Conservation (phyloP, 2,113 vertebrate genomes). For the Nestor notabilis region DNA sequence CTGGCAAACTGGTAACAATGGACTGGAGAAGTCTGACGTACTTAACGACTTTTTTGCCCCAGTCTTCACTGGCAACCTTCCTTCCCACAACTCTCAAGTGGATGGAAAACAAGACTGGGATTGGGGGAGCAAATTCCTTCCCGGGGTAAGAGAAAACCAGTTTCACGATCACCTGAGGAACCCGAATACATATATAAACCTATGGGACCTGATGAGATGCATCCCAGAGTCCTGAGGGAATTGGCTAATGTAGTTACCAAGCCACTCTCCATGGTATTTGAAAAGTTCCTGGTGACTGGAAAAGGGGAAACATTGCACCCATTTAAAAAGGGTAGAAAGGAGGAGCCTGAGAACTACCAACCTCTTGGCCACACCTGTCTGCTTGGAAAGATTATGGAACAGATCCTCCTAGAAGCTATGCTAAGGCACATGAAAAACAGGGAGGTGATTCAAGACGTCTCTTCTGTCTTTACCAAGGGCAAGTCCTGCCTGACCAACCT, state of each 20-base stretch:
- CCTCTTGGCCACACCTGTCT: neutral
- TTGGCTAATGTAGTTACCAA: neutral
- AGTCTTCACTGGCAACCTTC: neutral
- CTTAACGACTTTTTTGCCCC: neutral
- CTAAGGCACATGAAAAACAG: neutral
- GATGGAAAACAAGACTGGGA: neutral
- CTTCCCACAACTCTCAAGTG: neutral
- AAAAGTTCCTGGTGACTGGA: neutral
- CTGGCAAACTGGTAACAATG: neutral
- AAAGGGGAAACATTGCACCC: neutral
- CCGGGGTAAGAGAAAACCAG: neutral
- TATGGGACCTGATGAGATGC: neutral
- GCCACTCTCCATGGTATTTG: neutral
- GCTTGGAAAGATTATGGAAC: neutral
- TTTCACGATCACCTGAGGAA: neutral
- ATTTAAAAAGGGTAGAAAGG: neutral
- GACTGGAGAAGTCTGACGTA: neutral
- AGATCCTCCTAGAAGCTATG: neutral
- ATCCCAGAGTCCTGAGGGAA: neutral
- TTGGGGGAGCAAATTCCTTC: neutral
- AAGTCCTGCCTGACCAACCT: neutral
- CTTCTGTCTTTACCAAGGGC: neutral
- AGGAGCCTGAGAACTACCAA: neutral
- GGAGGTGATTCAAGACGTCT: neutral
- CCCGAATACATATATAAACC: neutral